Evolutionary conservation across 2,888 invertebrate genomes (phyloP), one percentile per base, ranked within the genome.

Genomic region (Spisula subtruncata): DNA sequence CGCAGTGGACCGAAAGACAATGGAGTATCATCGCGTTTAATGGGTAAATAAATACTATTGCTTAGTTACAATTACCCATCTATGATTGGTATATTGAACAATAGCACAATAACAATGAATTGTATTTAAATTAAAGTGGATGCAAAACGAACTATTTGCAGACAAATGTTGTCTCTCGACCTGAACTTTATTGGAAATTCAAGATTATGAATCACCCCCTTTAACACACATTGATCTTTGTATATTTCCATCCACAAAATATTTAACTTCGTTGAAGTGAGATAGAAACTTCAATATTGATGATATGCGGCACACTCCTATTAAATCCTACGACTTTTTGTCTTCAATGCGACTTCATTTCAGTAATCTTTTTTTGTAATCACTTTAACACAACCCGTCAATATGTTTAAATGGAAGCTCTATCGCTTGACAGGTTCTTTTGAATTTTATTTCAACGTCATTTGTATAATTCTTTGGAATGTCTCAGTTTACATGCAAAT

Each of bases 401-500:
- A 66, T 66, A 66, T 66, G 60, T 66, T 66, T 66, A 25, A n/a
- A 25, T 66, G 60, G 12, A 66, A 66, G 60, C 60, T 66, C 25
- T 66, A 66, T 66, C n/a, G 25, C n/a, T 25, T 66, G 60, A 25
- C 60, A 66, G 60, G 1, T 66, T 66, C 60, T 66, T 10, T 66
- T 25, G 25, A 66, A 66, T 66, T 41, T 66, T 25, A 66, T 66
- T 66, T 66, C 60, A 66, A 66, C 60, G 25, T 66, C 25, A n/a
- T 18, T n/a, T 66, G 41, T 66, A 25, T 66, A 66, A 25, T 25
- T 4, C 6, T 8, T 20, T 25, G 25, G 60, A 25, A 51, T 66
- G 25, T 66, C 60, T 12, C 10, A 6, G 10, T 66, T 16, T 51
- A 16, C 16, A 16, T 16, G 12, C 14, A 51, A 51, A 12, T 14